Conservation (phyloP, 2,797 vertebrate species). For the Gobio occitaniae region DNA sequence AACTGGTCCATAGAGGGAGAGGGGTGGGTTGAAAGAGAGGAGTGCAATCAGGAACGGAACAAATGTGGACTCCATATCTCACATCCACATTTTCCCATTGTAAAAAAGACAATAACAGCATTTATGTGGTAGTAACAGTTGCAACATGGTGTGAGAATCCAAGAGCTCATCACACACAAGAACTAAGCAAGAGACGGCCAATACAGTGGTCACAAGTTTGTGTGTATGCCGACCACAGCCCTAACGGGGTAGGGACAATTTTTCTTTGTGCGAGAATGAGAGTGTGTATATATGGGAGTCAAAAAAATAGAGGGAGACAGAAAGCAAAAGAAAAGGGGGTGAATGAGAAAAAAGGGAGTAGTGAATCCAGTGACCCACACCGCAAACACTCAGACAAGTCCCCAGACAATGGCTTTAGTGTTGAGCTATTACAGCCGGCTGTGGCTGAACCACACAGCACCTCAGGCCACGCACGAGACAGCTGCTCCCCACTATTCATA, state of each 20-base stretch:
- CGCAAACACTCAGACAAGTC: slow-evolving; percentile 46
- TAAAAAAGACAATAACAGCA: slow-evolving; percentile 19
- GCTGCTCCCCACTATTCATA: slow-evolving; percentile 72
- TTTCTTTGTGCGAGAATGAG: slow-evolving; percentile 51
- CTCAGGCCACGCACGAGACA: slow-evolving; percentile 80
- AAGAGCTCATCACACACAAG: neutral
- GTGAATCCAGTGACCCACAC: slow-evolving; percentile 45
- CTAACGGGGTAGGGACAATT: slow-evolving; percentile 42
- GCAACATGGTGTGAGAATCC: slow-evolving; percentile 27
- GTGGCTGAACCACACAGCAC: slow-evolving; percentile 64
- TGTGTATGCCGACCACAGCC: slow-evolving; percentile 33
- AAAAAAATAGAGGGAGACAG: slow-evolving; percentile 50
- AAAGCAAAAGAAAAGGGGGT: slow-evolving; percentile 37
- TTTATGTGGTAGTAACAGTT: slow-evolving; percentile 11
- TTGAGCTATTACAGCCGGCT: slow-evolving; percentile 63
- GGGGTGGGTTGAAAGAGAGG: slow-evolving; percentile 15
- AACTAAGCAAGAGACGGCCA: slow-evolving; percentile 12
- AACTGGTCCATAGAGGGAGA: slow-evolving; percentile 42
- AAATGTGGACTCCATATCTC: slow-evolving; percentile 22
- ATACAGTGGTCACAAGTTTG: slow-evolving; percentile 35
- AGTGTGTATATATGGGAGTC: slow-evolving; percentile 27
- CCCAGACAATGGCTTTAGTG: slow-evolving; percentile 79
- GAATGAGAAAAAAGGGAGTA: neutral
- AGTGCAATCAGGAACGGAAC: slow-evolving; percentile 1
- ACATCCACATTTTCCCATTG: slow-evolving; percentile 37